Base-by-base conservation (phyloP, 2,797 vertebrate species). In the Acipenser transmontanus region DNA sequence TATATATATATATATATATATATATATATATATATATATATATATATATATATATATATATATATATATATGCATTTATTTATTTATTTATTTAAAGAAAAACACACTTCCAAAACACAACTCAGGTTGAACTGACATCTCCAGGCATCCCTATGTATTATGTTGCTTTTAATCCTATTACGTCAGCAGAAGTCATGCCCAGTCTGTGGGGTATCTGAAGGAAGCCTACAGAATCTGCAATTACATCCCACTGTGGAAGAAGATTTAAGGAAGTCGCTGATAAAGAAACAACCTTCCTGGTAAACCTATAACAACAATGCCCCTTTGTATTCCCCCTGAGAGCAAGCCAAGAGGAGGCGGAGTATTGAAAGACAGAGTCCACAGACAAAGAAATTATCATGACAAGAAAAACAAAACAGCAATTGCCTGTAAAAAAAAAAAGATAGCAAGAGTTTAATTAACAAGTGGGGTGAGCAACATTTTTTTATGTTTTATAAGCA, bases 81-180 rank as follows among this genome's bases (percentile, higher is more conserved):
- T 34, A 34, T 34, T 34, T 34, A 34, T 34, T 34, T 34, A 34
- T 34, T 34, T 8, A 64, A 51, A 51, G 49, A 72, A 81, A 78
- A 82, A 68, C 67, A 82, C 80, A 88, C 82, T 89, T 89, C 83
- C 81, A 81, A 82, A 85, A 85, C 87, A 87, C 79, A 89, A 88
- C 91, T 92, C 90, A 92, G 90, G 91, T 92, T 91, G 84, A 86
- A 87, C 79, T 79, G 80, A 81, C 84, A 79, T 82, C 73, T 82
- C 72, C 74, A 80, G 80, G 81, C 78, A 70, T 83, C 80, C 65
- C 68, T 79, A 80, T 63, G 69, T 50, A 10, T 12, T 61, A 57
- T 54, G 71, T 76, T 64, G 71, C 52, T 73, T 77, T 77, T 52
- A 62, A 69, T 66, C 20, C 65, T 51, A 65, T 78, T 54, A 75